Conservation (phyloP, 2,888 invertebrate species). For the Drosophila longiperda region DNA sequence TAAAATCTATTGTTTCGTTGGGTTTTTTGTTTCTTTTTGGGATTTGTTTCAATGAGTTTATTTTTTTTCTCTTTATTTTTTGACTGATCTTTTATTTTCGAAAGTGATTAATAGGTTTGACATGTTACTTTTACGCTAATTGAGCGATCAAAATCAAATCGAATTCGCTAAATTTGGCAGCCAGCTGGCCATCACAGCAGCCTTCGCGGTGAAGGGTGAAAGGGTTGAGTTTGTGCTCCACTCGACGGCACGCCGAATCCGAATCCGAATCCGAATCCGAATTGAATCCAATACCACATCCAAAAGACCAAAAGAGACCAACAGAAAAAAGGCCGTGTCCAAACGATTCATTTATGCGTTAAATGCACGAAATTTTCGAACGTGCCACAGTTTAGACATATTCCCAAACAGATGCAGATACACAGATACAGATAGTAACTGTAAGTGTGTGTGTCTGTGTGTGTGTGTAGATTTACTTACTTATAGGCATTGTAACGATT, state of each 20-base stretch:
- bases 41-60: slow-evolving; percentile 1
- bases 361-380: slow-evolving; percentile 72
- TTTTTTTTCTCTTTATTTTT: neutral
- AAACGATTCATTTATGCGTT: slow-evolving; percentile 75
- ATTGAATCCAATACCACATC: slow-evolving; percentile 32
- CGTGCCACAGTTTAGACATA: slow-evolving; percentile 52
- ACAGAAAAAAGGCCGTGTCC: slow-evolving; percentile 50
- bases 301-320: slow-evolving; percentile 15
- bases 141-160: slow-evolving; percentile 81
- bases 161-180: slow-evolving; percentile 70
- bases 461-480: slow-evolving; percentile 36
- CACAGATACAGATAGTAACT: slow-evolving; percentile 16
- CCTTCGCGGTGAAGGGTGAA: slow-evolving; percentile 79
- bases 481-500: slow-evolving; percentile 71
- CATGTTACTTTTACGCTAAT: slow-evolving; percentile 81
- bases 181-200: slow-evolving; percentile 63
- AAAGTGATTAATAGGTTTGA: slow-evolving; percentile 80
- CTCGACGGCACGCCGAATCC: slow-evolving; percentile 11
- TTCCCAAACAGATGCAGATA: slow-evolving; percentile 46
- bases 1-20: slow-evolving; percentile 1
- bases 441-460: neutral
- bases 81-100: slow-evolving; percentile 50
- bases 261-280: slow-evolving; percentile 15
- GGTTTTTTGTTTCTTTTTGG: slow-evolving; percentile 1
- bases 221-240: slow-evolving; percentile 49